Evolutionary conservation across 1,140 invertebrate genomes (phyloP).

Genomic region (Drosophila pachea): DNA sequence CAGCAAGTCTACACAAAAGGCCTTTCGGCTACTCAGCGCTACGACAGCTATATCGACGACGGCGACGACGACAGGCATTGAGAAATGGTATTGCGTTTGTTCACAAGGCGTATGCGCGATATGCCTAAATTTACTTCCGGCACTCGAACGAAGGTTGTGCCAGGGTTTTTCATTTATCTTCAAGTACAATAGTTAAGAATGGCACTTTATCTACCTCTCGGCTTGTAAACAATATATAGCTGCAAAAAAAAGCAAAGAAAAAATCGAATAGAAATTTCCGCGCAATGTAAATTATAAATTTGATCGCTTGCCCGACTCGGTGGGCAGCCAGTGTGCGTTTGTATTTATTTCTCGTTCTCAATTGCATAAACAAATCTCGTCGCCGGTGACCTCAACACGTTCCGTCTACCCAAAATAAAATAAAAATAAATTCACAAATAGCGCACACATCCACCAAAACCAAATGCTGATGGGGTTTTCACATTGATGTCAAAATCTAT

Average conservation of each 20-base stretch:
- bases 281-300: conserved; percentile 62
- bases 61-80: conserved; percentile 27
- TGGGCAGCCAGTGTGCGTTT: conserved; percentile 38
- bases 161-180: conserved; percentile 49
- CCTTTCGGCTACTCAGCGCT: conserved; percentile 33
- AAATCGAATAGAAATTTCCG: conserved; percentile 62
- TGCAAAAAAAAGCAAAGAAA: not conserved
- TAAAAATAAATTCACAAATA: conserved; percentile 50
- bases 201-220: not conserved
- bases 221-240: conserved; percentile 5
- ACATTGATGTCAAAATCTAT: conserved; percentile 15
- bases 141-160: conserved; percentile 51
- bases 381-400: conserved; percentile 60
- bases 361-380: conserved; percentile 57
- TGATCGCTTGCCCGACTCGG: conserved; percentile 37
- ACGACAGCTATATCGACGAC: not conserved
- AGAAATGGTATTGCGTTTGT: conserved; percentile 31
- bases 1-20: conserved; percentile 42
- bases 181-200: conserved; percentile 52
- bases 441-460: conserved; percentile 21
- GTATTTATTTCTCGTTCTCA: conserved; percentile 44
- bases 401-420: conserved; percentile 46
- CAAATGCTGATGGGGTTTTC: conserved; percentile 8
- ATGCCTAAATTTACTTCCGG: conserved; percentile 47
- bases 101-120: conserved; percentile 56